Evolutionary conservation across 2,888 invertebrate genomes (phyloP).

Genomic region (Mycogona germanica): DNA sequence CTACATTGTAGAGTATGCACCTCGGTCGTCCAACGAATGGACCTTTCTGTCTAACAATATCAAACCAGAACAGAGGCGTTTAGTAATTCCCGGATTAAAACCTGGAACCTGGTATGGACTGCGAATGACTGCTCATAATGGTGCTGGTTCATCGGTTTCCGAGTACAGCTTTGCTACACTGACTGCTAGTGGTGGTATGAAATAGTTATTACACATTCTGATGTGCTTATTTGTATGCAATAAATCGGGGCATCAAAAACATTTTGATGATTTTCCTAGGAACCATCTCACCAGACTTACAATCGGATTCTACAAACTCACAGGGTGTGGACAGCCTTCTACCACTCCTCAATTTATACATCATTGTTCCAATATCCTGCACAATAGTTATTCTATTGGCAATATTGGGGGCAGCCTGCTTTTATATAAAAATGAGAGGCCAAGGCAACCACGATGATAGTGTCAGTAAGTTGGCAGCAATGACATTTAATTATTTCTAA

Average conservation of each 20-base stretch:
- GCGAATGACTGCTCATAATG: conserved; percentile 15
- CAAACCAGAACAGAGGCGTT: conserved; percentile 15
- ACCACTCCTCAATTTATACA: background rate
- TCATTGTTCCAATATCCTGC: conserved; percentile 6
- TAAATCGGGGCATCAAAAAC: background rate
- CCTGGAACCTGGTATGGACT: conserved; percentile 12
- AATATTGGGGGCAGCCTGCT: conserved; percentile 1
- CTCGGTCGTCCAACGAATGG: conserved; percentile 11
- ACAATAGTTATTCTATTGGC: background rate
- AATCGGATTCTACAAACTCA: background rate
- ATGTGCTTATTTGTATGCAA: too few relatives aligned
- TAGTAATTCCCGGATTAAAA: conserved; percentile 11
- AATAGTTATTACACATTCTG: background rate
- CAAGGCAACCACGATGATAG: background rate
- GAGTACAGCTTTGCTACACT: conserved; percentile 17
- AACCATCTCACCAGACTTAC: conserved; percentile 5
- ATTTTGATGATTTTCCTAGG: background rate
- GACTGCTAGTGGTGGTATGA: conserved; percentile 8
- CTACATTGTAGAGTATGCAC: conserved; percentile 14
- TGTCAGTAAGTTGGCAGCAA: background rate
- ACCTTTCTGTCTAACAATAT: conserved; percentile 13
- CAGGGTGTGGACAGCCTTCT: conserved; percentile 1
- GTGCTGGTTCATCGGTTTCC: conserved; percentile 14
- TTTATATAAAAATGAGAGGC: background rate
- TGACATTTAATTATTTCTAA: background rate